Evolutionary conservation across 2,113 vertebrate genomes (phyloP).

Genomic region (Hyperoodon ampullatus): DNA sequence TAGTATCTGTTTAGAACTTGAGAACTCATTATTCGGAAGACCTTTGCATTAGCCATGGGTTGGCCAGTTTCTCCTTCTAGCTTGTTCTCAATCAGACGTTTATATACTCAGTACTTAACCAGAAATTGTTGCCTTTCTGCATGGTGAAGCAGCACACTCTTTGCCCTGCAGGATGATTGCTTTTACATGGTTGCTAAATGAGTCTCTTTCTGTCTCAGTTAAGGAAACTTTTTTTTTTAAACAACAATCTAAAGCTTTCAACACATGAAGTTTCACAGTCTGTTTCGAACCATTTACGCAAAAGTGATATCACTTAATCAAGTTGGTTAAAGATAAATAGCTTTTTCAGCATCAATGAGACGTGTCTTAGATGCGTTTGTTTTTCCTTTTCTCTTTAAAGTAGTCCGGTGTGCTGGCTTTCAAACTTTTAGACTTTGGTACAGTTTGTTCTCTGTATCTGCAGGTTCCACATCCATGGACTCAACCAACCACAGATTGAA

Average conservation of each 20-base stretch:
- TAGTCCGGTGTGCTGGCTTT: conserved; percentile 4
- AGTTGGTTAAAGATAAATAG: conserved; percentile 40
- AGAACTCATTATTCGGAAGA: conserved; percentile 4
- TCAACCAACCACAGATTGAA: neutral
- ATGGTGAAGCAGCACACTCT: conserved; percentile 45
- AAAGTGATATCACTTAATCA: conserved; percentile 30
- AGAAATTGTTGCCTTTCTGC: conserved; percentile 45
- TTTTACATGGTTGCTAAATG: conserved; percentile 57
- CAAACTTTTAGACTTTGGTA: neutral
- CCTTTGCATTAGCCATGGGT: conserved; percentile 26
- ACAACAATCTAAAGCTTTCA: conserved; percentile 19
- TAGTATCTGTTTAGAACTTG: neutral
- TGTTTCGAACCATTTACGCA: conserved; percentile 5
- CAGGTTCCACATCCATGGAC: neutral
- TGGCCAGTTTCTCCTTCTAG: conserved; percentile 18
- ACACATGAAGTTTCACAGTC: neutral
- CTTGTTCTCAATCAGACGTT: neutral
- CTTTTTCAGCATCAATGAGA: neutral
- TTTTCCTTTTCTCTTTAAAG: neutral
- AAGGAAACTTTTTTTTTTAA: neutral
- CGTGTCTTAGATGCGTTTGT: neutral
- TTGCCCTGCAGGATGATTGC: conserved; percentile 47
- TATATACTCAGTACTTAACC: conserved; percentile 57
- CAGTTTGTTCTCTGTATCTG: neutral
- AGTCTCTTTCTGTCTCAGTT: conserved; percentile 51